These are phyloP conservation scores for Aphrocallistes beatrix DNA, from an alignment of 37 sponge, comb jelly and placozoan species.

Conservation along the genomic window DNA sequence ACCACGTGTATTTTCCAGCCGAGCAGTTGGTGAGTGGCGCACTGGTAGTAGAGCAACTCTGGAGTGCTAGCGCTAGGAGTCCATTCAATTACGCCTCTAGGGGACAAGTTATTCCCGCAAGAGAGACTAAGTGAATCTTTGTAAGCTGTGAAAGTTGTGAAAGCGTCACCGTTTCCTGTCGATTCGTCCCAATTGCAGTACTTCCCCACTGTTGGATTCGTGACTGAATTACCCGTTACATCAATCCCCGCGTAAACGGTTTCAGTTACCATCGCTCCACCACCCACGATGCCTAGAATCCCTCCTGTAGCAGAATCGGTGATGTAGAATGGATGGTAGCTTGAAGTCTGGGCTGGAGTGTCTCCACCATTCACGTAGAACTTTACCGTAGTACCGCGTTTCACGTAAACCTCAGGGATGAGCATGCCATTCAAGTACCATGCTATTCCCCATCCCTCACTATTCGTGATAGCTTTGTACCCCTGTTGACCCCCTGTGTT, in stretches of 20 bases:
- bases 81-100: neutral
- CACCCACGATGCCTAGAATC: neutral
- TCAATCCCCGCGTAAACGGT: neutral
- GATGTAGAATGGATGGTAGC: constrained; percentile 64
- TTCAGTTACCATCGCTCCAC: neutral
- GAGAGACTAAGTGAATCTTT: neutral
- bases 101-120: neutral
- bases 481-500: neutral
- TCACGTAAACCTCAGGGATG: constrained; percentile 41
- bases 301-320: constrained; percentile 35
- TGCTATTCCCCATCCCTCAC: constrained; percentile 39
- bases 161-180: neutral
- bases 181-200: neutral
- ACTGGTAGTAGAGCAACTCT: neutral
- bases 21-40: neutral
- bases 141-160: neutral
- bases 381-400: constrained; percentile 40
- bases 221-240: neutral
- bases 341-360: neutral
- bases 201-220: neutral
- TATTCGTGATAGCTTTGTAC: constrained; percentile 9
- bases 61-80: neutral
- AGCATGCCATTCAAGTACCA: constrained; percentile 55
- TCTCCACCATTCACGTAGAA: constrained; percentile 42
- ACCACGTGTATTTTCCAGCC: neutral